Evolutionary conservation across 1,140 invertebrate genomes (phyloP).

Genomic region (Agrilus planipennis): DNA sequence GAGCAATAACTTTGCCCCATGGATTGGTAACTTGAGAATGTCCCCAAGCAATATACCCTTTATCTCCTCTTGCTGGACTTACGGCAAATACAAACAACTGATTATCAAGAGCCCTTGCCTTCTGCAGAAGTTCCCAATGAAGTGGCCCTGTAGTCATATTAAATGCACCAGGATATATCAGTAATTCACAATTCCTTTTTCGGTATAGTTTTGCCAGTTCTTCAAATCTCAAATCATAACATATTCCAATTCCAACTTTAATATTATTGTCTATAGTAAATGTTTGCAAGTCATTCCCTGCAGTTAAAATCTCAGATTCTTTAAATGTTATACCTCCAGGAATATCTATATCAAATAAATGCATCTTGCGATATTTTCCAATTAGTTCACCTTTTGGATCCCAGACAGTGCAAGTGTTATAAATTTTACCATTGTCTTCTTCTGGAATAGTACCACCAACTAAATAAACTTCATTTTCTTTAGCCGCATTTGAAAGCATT

Average conservation of each 20-base stretch:
- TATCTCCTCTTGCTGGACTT: constrained; percentile 64
- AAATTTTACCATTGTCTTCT: constrained; percentile 53
- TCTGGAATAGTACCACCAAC: constrained; percentile 89
- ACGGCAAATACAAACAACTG: constrained; percentile 65
- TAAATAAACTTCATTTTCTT: constrained; percentile 65
- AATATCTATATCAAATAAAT: constrained; percentile 93
- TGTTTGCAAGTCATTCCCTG: constrained; percentile 63
- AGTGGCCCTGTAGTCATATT: constrained; percentile 90
- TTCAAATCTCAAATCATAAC: constrained; percentile 87
- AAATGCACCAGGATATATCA: constrained; percentile 70
- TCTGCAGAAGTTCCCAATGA: constrained; percentile 80
- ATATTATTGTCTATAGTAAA: constrained; percentile 63
- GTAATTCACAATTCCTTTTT: constrained; percentile 27
- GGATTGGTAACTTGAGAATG: constrained; percentile 77
- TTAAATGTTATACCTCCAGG: constrained; percentile 86
- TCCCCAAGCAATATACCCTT: constrained; percentile 80
- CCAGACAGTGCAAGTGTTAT: constrained; percentile 89
- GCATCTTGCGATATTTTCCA: constrained; percentile 69
- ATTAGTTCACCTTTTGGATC: constrained; percentile 63
- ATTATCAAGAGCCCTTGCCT: constrained; percentile 76
- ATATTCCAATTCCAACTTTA: constrained; percentile 87
- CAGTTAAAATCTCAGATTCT: constrained; percentile 72
- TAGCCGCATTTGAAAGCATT: constrained; percentile 61
- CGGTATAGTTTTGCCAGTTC: constrained; percentile 79
- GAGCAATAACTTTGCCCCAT: constrained; percentile 69